Base-by-base conservation (phyloP, 2,888 invertebrate species). In the Xanthorhoe spadicearia region DNA sequence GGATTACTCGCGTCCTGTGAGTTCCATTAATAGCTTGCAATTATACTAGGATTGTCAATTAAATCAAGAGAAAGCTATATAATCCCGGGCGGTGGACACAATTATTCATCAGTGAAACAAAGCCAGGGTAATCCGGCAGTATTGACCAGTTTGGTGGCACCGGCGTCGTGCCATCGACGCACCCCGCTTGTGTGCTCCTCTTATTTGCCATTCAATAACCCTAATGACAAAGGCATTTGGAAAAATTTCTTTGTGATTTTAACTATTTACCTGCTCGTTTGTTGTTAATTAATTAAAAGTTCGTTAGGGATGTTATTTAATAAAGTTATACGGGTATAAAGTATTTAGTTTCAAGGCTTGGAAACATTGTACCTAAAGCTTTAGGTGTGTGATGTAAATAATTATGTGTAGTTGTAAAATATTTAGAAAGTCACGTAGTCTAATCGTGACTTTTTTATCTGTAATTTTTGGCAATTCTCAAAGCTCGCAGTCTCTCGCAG, bases 101-200 rank as follows among this genome's bases (percentile, higher is more conserved):
- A 90, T 90, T 90, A 92, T 91, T 92, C 91, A 91, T 90, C 90
- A 89, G 87, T 80, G 80, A 83, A 80, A 89, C 87, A 89, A 90
- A 89, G 87, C 90, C 83, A 77, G n/a, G n/a, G 83, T 90, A 90
- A 92, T 88, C 89, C 88, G 80, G 79, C 76, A 81, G 82, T 90
- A 90, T 90, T 89, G 90, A 90, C 88, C 87, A 84, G 85, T 82
- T 80, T 73, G 78, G 80, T 75, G 72, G 77, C 80, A 73, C 73
- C 75, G 76, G 49, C 48, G 38, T 19, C 10, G 38, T 38, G 51
- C 59, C 51, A 43, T 38, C 28, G 23, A 23, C 58, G 58, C 38
- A 74, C 77, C 77, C 75, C 76, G 76, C 74, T 73, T 77, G 75
- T 76, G 67, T 80, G 73, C 73, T 71, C 75, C 69, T 79, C 81